Evolutionary conservation across 2,888 invertebrate genomes (phyloP).

Genomic region (Heliconius aoede): DNA sequence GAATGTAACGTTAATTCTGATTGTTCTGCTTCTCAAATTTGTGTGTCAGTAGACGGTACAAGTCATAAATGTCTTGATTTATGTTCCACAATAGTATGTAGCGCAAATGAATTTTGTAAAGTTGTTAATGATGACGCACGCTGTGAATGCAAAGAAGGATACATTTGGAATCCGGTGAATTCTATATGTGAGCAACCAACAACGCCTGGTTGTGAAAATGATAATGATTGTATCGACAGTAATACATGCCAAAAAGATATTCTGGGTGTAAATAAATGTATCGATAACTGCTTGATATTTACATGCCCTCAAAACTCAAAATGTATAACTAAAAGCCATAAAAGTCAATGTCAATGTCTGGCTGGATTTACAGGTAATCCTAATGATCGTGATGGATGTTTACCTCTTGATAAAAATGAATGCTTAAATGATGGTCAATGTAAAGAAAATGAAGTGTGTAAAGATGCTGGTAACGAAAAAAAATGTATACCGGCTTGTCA

Average conservation of each 20-base stretch:
- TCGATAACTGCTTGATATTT: slow-evolving; percentile 89
- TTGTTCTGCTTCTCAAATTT: slow-evolving; percentile 88
- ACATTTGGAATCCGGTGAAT: slow-evolving; percentile 91
- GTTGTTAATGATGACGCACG: slow-evolving; percentile 88
- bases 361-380: slow-evolving; percentile 94
- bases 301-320: slow-evolving; percentile 93
- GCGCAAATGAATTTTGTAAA: slow-evolving; percentile 91
- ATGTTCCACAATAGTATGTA: slow-evolving; percentile 91
- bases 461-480: slow-evolving; percentile 83
- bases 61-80: slow-evolving; percentile 89
- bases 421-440: slow-evolving; percentile 93
- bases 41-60: slow-evolving; percentile 86
- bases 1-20: slow-evolving; percentile 88
- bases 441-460: slow-evolving; percentile 91
- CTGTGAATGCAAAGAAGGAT: slow-evolving; percentile 91
- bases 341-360: slow-evolving; percentile 92
- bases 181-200: slow-evolving; percentile 94
- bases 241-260: slow-evolving; percentile 92
- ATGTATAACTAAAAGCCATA: slow-evolving; percentile 89
- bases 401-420: slow-evolving; percentile 87
- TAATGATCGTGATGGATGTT: slow-evolving; percentile 94
- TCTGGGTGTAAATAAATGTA: slow-evolving; percentile 92
- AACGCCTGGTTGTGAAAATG: slow-evolving; percentile 89
- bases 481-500: slow-evolving; percentile 92
- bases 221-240: slow-evolving; percentile 87